phyloP scores from a whole-genome alignment of 2,113 vertebrate species.

The Oncorhynchus nerka region DNA sequence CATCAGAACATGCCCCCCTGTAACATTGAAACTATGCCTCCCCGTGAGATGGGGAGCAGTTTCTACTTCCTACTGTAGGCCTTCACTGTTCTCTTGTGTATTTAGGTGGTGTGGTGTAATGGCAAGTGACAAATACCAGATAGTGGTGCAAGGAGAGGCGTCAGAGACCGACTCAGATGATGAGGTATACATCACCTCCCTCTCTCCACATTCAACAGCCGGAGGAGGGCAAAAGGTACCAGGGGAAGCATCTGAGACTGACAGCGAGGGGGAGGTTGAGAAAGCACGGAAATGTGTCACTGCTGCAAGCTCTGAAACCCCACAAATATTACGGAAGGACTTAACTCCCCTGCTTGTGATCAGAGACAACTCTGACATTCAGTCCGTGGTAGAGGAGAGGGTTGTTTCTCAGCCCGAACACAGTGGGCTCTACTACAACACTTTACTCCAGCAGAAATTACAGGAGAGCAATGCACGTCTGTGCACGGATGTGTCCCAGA shows the following conservation, averaged over 20 bases:
- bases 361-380: slow-evolving; percentile 67
- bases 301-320: slow-evolving; percentile 36
- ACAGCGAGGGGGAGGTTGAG: slow-evolving; percentile 75
- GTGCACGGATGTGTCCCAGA: slow-evolving; percentile 76
- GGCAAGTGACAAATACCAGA: slow-evolving; percentile 60
- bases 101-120: neutral
- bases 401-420: slow-evolving; percentile 56
- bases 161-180: slow-evolving; percentile 88
- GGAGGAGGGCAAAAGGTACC: slow-evolving; percentile 77
- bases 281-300: slow-evolving; percentile 16
- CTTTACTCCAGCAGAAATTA: slow-evolving; percentile 85
- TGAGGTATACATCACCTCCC: slow-evolving; percentile 81
- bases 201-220: slow-evolving; percentile 53
- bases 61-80: no score
- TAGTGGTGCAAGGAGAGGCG: slow-evolving; percentile 85
- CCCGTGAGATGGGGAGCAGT: no score
- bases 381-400: slow-evolving; percentile 59
- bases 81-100: neutral
- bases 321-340: slow-evolving; percentile 60
- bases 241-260: slow-evolving; percentile 88
- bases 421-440: slow-evolving; percentile 41
- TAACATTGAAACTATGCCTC: no score
- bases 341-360: slow-evolving; percentile 83
- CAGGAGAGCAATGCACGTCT: slow-evolving; percentile 83
- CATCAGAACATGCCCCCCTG: no score